A percentile compares a stretch with the other conserved stretches of the same genome.
Conservation (phyloP, 2,797 vertebrate species). For the Myripristis murdjan region DNA sequence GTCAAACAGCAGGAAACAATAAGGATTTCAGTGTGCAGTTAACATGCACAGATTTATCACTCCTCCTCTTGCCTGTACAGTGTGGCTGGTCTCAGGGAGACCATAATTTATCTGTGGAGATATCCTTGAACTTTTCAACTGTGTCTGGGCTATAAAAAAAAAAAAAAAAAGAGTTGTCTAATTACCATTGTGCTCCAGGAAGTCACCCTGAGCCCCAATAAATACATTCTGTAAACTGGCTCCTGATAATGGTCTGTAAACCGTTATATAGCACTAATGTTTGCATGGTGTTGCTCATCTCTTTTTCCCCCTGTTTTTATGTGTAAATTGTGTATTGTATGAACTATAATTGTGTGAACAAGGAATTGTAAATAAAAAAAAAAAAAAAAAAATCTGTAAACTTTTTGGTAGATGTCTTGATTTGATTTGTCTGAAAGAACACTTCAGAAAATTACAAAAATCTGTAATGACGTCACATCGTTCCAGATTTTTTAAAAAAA, state of each 20-base stretch:
- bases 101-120: slow-evolving; percentile 73
- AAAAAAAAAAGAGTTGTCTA: slow-evolving; percentile 49
- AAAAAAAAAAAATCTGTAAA: slow-evolving; percentile 80
- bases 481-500: neutral
- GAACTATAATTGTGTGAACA: slow-evolving; percentile 66
- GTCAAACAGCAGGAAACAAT: slow-evolving; percentile 16
- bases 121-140: slow-evolving; percentile 55
- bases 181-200: slow-evolving; percentile 62
- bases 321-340: slow-evolving; percentile 84
- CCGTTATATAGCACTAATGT: slow-evolving; percentile 59
- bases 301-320: slow-evolving; percentile 59
- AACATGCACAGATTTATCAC: slow-evolving; percentile 36
- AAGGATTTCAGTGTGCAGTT: slow-evolving; percentile 28
- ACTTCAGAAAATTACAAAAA: neutral
- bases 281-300: slow-evolving; percentile 77
- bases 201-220: slow-evolving; percentile 41
- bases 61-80: slow-evolving; percentile 57
- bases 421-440: slow-evolving; percentile 3
- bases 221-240: slow-evolving; percentile 51
- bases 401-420: slow-evolving; percentile 16
- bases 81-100: slow-evolving; percentile 73
- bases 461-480: neutral
- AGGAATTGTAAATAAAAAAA: slow-evolving; percentile 86
- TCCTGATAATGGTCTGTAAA: slow-evolving; percentile 63
- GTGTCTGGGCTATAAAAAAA: slow-evolving; percentile 55